Conservation (phyloP, 2,113 vertebrate genomes). For the Paracanthobrama guichenoti region DNA sequence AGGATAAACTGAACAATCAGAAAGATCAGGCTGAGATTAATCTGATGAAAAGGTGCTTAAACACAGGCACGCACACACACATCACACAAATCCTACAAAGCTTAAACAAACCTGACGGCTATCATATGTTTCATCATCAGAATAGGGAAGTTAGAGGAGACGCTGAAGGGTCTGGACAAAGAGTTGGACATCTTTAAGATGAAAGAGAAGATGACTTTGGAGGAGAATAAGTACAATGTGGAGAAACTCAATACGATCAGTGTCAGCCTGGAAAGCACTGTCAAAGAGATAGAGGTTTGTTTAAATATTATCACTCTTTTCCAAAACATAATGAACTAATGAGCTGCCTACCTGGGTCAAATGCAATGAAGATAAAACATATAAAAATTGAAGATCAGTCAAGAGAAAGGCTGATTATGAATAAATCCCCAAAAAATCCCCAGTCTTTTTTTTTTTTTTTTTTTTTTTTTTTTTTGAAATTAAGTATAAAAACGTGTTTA, state of each 20-base stretch:
- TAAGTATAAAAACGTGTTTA: too few species aligned
- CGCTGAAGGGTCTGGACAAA: constrained; percentile 71
- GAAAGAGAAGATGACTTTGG: constrained; percentile 72
- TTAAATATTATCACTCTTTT: too few species aligned
- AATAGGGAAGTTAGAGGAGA: constrained; percentile 73
- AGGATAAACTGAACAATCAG: constrained; percentile 60
- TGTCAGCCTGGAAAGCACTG: constrained; percentile 74
- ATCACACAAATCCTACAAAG: neutral
- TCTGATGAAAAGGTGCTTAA: constrained; percentile 78
- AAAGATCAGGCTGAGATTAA: constrained; percentile 70
- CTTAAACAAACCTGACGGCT: neutral
- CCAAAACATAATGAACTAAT: neutral
- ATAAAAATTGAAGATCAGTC: too few species aligned
- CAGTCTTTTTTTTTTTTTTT: neutral
- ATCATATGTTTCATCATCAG: constrained; percentile 62
- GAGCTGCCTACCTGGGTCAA: neutral
- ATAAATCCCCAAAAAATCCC: neutral
- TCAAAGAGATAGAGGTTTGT: constrained; percentile 81
- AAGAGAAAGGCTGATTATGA: neutral
- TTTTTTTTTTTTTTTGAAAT: too few species aligned
- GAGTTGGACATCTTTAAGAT: constrained; percentile 82
- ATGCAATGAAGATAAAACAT: neutral
- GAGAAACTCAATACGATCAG: constrained; percentile 77
- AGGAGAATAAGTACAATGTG: constrained; percentile 83
- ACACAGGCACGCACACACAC: constrained; percentile 1